Percentiles rank a stretch among this genome's conserved stretches.
These are phyloP conservation scores for Ptychadena robeensis DNA, from an alignment of 2,797 vertebrate species.

Conservation along the genomic window DNA sequence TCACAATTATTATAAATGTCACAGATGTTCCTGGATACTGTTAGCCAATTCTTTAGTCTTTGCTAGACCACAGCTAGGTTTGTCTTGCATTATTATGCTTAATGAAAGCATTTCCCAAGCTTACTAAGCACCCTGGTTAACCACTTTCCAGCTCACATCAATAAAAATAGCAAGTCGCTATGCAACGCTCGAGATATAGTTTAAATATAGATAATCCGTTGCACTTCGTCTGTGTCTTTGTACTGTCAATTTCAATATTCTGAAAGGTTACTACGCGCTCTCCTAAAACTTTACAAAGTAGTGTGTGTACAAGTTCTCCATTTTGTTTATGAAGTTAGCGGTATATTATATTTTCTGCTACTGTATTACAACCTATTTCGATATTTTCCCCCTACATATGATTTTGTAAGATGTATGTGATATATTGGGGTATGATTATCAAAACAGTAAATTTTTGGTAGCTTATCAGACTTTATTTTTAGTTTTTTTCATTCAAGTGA, in stretches of 20 bases:
- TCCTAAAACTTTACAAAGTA: background rate
- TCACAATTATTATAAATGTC: background rate
- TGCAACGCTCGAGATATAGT: conserved; percentile 68
- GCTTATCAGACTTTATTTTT: no score
- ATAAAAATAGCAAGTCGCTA: conserved; percentile 72
- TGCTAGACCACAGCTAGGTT: background rate
- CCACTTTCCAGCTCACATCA: conserved; percentile 69
- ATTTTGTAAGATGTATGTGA: no score
- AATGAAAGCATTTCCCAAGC: background rate
- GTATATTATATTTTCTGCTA: background rate
- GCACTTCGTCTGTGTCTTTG: conserved; percentile 63
- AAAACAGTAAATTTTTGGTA: no score
- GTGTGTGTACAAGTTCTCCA: background rate
- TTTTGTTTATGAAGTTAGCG: background rate
- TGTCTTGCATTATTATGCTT: background rate
- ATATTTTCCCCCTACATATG: no score
- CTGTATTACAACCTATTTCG: background rate
- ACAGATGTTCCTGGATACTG: background rate
- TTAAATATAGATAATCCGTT: conserved; percentile 72
- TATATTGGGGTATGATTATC: no score
- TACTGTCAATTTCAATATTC: background rate
- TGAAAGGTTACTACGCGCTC: background rate
- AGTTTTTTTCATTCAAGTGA: no score
- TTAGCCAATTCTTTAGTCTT: background rate
- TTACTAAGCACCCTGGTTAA: conserved; percentile 55